phyloP scores from a whole-genome alignment of 1,140 invertebrate genomes.

The Bombus consobrinus region DNA sequence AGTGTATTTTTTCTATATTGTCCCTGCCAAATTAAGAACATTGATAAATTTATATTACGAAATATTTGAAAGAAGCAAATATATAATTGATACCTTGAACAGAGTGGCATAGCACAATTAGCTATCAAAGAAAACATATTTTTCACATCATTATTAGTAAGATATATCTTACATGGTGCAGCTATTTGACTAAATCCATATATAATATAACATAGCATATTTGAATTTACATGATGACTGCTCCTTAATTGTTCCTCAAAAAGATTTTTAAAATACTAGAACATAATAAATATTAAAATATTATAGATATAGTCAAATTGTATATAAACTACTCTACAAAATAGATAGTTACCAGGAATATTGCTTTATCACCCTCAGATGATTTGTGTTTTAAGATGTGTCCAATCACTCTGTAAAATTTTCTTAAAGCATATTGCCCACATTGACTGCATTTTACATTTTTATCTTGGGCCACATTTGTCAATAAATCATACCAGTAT shows the following conservation, averaged over 20 bases:
- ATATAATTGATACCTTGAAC: conserved; percentile 58
- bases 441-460: conserved; percentile 59
- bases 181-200: conserved; percentile 77
- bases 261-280: conserved; percentile 67
- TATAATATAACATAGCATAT: conserved; percentile 60
- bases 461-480: conserved; percentile 39
- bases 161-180: conserved; percentile 67
- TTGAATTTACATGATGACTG: conserved; percentile 20
- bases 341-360: conserved; percentile 70
- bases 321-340: neutral
- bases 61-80: conserved; percentile 39
- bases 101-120: conserved; percentile 66
- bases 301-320: neutral
- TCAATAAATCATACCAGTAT: conserved; percentile 71
- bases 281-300: conserved; percentile 28
- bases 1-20: conserved; percentile 47
- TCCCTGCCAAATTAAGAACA: conserved; percentile 59
- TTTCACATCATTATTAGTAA: conserved; percentile 52
- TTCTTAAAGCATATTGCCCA: conserved; percentile 68
- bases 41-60: conserved; percentile 31
- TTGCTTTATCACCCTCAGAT: conserved; percentile 49
- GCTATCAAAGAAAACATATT: conserved; percentile 73
- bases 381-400: conserved; percentile 58
- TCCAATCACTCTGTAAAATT: conserved; percentile 74
- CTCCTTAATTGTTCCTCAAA: conserved; percentile 52